Base-by-base conservation (phyloP, 2,888 invertebrate species). In the Cristatella mucedo region DNA sequence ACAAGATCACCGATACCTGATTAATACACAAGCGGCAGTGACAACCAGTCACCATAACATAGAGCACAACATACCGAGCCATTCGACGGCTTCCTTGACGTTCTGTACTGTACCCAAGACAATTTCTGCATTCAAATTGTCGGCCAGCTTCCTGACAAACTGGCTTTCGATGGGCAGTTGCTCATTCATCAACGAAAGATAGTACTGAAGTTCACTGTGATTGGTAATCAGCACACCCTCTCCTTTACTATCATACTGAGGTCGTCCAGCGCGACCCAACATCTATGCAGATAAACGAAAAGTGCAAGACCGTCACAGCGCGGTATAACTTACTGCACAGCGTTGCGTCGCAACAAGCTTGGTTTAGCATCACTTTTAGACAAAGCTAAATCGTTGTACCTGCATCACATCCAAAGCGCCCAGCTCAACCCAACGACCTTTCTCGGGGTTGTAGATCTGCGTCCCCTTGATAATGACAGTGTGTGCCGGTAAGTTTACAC, bases 381-480 rank as follows among this genome's bases (percentile, higher is more conserved):
- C 9, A 41, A 11, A n/a, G 9, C 11, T 29, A n/a, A n/a, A n/a
- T 11, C 33, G 22, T 22, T n/a, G 5, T 49, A 69, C 70, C 72
- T 91, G 95, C 44, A 99, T 73, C 13, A 99, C 93, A 68, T 97
- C 97, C 20, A 97, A 69, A 2, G 95, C 93, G 3, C 95, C 86
- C 37, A 97, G 70, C 67, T 99, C 97, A 2, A 85, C 83, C 97
- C 97, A 99, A 41, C 91, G 74, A 0, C 97, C 97, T 63, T 89
- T 89, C 67, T 97, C 95, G 0, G 97, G 89, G 58, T 82, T 91
- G 68, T 99, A 99, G 41, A 97, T 82, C 64, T 95, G 89, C 0
- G 97, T 97, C 19, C 95, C 95, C 65, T 97, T 95, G 52, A 87
- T 84, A 46, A 91, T 87, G 37, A 97, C 97, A 0, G 95, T 95